A percentile compares a stretch with the other conserved stretches of the same genome.
phyloP scores from a whole-genome alignment of 30 jellyfish, hydroid and myxozoan genomes.

The Morbakka virulenta region DNA sequence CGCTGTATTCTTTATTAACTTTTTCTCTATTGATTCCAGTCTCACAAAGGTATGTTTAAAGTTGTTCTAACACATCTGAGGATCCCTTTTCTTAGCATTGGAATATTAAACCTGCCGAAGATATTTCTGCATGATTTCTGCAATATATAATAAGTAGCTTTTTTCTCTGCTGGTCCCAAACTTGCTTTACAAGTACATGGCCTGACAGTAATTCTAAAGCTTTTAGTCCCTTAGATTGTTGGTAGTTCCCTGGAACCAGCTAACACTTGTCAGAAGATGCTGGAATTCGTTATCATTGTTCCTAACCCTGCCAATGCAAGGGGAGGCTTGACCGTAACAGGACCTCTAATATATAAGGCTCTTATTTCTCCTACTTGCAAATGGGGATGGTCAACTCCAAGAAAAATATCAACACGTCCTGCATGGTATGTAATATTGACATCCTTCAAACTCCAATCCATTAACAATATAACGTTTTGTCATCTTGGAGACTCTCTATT shows the following conservation, averaged over 20 bases:
- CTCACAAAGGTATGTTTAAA: background rate
- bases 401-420: conserved; percentile 48
- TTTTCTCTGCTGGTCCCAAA: conserved; percentile 6
- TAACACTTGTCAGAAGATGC: conserved; percentile 35
- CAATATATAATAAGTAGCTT: background rate
- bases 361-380: conserved; percentile 47
- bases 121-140: background rate
- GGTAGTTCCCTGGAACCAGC: conserved; percentile 40
- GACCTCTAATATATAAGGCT: conserved; percentile 35
- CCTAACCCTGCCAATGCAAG: conserved; percentile 53
- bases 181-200: conserved; percentile 30
- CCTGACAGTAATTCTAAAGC: conserved; percentile 41
- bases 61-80: conserved; percentile 5
- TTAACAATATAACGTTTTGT: no score
- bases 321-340: conserved; percentile 58
- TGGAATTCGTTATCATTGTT: conserved; percentile 24
- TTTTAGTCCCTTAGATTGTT: conserved; percentile 47
- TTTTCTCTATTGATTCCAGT: background rate
- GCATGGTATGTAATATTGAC: no score
- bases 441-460: no score
- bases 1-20: conserved; percentile 4
- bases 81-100: conserved; percentile 31
- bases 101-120: background rate
- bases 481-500: no score
- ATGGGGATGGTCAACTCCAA: conserved; percentile 67